These are phyloP conservation scores for Actinostola sp. DNA, from an alignment of 92 coral and sea anemone genomes.

Conservation along the genomic window DNA sequence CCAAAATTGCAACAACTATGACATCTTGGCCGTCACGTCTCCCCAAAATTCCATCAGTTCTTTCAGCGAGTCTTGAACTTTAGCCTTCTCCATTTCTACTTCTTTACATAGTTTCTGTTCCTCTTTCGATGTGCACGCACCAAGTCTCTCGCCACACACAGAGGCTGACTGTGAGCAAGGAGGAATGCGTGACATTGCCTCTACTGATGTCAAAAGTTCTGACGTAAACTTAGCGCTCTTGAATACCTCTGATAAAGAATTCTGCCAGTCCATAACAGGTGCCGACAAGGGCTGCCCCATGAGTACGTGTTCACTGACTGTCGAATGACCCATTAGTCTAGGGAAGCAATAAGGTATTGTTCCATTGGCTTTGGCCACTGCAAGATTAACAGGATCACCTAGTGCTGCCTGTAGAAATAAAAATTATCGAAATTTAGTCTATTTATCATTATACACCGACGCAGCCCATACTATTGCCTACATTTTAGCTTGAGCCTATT, in stretches of 20 bases:
- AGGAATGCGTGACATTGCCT: slow-evolving; percentile 68
- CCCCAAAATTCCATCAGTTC: slow-evolving; percentile 84
- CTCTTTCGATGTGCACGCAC: slow-evolving; percentile 43
- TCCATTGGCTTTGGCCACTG: slow-evolving; percentile 72
- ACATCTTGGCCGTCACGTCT: slow-evolving; percentile 53
- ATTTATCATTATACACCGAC: too few species aligned
- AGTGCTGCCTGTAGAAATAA: slow-evolving; percentile 55
- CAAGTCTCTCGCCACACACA: slow-evolving; percentile 1
- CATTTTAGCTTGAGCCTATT: too few species aligned
- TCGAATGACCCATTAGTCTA: slow-evolving; percentile 80
- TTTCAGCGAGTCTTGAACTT: slow-evolving; percentile 70
- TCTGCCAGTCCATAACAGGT: slow-evolving; percentile 53
- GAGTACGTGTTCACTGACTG: slow-evolving; percentile 80
- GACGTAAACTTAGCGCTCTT: slow-evolving; percentile 63
- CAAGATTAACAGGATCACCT: slow-evolving; percentile 65
- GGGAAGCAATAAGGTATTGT: slow-evolving; percentile 84
- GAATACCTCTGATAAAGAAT: slow-evolving; percentile 60
- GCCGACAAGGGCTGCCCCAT: slow-evolving; percentile 82
- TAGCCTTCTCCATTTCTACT: slow-evolving; percentile 59
- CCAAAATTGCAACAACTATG: too few species aligned
- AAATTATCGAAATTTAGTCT: not conserved
- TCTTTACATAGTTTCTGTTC: slow-evolving; percentile 69
- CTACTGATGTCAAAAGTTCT: slow-evolving; percentile 57
- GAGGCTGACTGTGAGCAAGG: slow-evolving; percentile 21
- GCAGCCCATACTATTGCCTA: too few species aligned